These are phyloP conservation scores for Urocitellus parryii DNA, from an alignment of 2,113 vertebrate species.

Conservation along the genomic window DNA sequence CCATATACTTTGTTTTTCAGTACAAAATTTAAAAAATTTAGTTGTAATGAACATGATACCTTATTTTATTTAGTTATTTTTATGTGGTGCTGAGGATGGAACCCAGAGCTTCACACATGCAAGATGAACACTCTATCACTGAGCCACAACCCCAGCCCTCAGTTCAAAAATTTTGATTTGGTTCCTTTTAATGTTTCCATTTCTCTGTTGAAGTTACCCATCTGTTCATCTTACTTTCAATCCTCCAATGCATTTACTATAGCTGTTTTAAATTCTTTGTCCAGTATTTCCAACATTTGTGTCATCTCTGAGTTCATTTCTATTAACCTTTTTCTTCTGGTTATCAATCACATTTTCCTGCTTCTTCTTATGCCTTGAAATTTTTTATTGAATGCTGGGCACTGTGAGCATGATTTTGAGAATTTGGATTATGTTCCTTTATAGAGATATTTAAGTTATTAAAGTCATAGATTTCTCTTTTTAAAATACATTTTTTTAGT, in stretches of 20 bases:
- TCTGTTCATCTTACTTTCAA: constrained; percentile 39
- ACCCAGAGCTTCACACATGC: no score
- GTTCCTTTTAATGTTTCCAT: neutral
- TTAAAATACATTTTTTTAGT: no score
- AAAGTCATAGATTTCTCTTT: neutral
- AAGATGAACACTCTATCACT: no score
- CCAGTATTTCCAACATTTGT: neutral
- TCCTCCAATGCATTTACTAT: neutral
- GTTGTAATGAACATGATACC: no score
- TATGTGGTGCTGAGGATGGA: no score
- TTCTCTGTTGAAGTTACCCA: neutral
- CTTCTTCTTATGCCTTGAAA: neutral
- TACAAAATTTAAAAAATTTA: neutral
- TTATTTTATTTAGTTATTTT: no score
- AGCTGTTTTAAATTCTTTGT: neutral
- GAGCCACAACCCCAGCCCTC: neutral
- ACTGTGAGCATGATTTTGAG: neutral
- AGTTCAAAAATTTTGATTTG: constrained; percentile 11
- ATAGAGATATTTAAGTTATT: neutral
- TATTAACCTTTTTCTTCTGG: neutral
- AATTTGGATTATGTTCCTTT: neutral
- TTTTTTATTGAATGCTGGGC: neutral
- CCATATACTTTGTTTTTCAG: neutral
- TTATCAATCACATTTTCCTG: neutral
- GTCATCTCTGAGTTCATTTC: constrained; percentile 3